A percentile compares a stretch with the other conserved stretches of the same genome.
phyloP scores from a whole-genome alignment of 2,888 invertebrate genomes.

The Conistra vaccinii region DNA sequence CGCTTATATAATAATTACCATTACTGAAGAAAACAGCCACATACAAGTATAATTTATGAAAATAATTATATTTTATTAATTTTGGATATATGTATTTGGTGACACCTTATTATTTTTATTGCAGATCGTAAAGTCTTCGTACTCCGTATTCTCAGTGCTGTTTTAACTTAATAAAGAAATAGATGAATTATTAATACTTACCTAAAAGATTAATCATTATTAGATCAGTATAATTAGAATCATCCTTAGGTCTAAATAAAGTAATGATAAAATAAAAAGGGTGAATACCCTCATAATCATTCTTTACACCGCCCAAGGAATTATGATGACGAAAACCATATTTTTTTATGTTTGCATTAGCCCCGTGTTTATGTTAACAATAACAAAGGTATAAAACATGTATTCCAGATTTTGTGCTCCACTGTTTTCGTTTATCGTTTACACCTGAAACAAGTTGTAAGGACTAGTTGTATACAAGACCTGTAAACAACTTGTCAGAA shows the following conservation, averaged over 20 bases:
- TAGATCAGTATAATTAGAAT: not conserved
- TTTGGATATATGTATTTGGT: no score
- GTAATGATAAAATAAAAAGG: not conserved
- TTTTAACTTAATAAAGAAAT: constrained; percentile 62
- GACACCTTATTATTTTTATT: constrained; percentile 41
- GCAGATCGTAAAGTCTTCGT: constrained; percentile 73
- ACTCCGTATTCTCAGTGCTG: constrained; percentile 78
- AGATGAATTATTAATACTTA: not conserved
- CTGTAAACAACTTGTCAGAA: not conserved
- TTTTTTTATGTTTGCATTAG: not conserved
- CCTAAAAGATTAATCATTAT: not conserved
- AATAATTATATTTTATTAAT: no score
- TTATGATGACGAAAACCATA: not conserved
- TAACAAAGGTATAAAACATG: not conserved
- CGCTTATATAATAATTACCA: not conserved
- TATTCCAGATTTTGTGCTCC: not conserved
- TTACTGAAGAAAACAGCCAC: not conserved
- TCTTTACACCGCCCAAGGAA: not conserved
- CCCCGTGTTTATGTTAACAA: not conserved
- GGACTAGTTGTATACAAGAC: not conserved
- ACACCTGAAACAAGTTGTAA: not conserved
- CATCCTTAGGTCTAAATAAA: not conserved
- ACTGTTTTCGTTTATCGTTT: not conserved
- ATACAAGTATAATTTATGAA: not conserved
- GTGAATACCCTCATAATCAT: not conserved